Percentiles rank a stretch among this genome's conserved stretches.
Conservation (phyloP, 2,113 vertebrate species). For the Acrocephalus arundinaceus region DNA sequence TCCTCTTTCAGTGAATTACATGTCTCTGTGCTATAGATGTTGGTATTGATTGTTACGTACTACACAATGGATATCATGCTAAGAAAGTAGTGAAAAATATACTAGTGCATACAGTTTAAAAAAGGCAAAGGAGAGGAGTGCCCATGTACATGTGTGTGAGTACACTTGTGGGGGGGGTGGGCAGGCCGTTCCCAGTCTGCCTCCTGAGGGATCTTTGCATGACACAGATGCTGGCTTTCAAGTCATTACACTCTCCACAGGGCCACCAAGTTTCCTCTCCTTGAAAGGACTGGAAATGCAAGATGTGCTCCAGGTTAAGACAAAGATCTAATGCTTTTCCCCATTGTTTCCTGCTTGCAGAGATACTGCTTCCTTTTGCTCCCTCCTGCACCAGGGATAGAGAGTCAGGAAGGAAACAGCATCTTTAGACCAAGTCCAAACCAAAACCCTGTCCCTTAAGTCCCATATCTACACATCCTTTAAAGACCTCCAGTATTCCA, state of each 20-base stretch:
- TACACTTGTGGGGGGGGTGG: rapidly evolving
- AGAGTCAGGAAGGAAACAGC: neutral
- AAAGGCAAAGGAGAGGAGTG: neutral
- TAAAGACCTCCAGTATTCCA: neutral
- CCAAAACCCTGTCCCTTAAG: neutral
- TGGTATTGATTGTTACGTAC: neutral
- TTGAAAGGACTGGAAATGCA: neutral
- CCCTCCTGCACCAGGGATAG: neutral
- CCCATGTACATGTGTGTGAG: neutral
- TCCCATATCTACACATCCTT: neutral
- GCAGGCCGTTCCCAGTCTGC: neutral
- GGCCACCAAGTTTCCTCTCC: neutral
- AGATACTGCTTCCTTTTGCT: neutral
- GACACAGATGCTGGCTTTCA: neutral
- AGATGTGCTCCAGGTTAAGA: neutral
- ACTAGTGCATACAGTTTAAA: neutral
- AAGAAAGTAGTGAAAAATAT: neutral
- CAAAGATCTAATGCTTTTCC: neutral
- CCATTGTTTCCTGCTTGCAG: neutral
- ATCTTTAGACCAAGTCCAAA: neutral
- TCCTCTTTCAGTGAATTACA: neutral
- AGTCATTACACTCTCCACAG: neutral
- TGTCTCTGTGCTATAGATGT: neutral
- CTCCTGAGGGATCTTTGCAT: neutral
- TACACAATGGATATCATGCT: neutral